phyloP scores from a whole-genome alignment of 23 tunicate species.

The Corella eumyota region DNA sequence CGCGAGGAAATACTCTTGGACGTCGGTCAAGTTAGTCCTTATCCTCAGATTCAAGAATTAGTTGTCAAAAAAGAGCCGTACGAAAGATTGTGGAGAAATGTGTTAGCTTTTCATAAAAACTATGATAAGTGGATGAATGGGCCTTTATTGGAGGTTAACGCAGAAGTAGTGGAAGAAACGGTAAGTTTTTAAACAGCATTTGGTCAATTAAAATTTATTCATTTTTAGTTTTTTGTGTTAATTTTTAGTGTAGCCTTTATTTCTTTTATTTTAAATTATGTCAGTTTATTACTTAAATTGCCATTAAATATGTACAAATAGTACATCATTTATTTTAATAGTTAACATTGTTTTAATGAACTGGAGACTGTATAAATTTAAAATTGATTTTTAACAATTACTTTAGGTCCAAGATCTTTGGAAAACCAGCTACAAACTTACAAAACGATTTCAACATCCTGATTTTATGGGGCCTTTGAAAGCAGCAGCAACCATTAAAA shows the following conservation, averaged over 20 bases:
- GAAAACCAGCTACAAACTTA: constrained; percentile 86
- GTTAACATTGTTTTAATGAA: too few relatives aligned
- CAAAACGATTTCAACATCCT: constrained; percentile 83
- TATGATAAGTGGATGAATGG: constrained; percentile 88
- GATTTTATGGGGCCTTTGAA: constrained; percentile 57
- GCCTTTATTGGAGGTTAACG: constrained; percentile 67
- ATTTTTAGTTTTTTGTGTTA: background rate
- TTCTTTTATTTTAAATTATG: too few relatives aligned
- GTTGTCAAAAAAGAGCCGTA: constrained; percentile 69
- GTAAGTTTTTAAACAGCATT: constrained; percentile 13
- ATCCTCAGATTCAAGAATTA: constrained; percentile 78
- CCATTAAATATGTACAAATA: too few relatives aligned
- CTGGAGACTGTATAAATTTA: too few relatives aligned
- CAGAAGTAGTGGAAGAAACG: constrained; percentile 71
- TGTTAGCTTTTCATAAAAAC: constrained; percentile 37
- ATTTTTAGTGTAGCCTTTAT: too few relatives aligned
- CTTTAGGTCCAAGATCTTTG: constrained; percentile 56
- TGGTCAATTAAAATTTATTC: background rate
- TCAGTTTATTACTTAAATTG: too few relatives aligned
- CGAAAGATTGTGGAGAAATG: constrained; percentile 65
- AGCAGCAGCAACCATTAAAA: constrained; percentile 76
- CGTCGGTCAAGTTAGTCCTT: constrained; percentile 77
- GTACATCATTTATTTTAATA: too few relatives aligned
- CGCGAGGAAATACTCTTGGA: constrained; percentile 72
- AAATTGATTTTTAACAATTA: too few relatives aligned